Conservation (phyloP, 2,113 vertebrate species). For the Anthoscopus minutus region DNA sequence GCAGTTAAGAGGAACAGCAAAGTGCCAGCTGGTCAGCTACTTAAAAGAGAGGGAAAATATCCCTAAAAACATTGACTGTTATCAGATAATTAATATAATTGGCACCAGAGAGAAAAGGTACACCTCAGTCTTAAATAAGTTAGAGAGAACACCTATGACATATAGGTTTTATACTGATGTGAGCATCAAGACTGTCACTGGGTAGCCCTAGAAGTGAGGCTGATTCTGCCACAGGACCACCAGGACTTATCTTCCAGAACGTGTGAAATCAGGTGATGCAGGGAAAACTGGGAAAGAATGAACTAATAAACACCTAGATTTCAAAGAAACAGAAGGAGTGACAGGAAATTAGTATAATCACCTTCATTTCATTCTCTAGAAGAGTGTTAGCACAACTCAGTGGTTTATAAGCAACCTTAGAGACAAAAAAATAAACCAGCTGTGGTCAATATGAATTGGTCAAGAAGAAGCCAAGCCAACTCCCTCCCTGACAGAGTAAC, state of each 20-base stretch:
- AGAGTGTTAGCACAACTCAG: not conserved
- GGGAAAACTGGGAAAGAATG: not conserved
- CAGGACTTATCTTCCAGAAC: not conserved
- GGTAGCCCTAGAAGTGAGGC: not conserved
- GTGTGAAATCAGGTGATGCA: not conserved
- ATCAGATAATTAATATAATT: not conserved
- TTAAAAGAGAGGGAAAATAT: not conserved
- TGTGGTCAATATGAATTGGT: rapidly evolving
- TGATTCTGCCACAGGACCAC: not conserved
- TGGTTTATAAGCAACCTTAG: not conserved
- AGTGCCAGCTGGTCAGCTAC: not conserved
- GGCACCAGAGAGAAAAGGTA: not conserved
- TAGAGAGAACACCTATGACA: not conserved
- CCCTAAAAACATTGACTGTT: not conserved
- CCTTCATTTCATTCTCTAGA: not conserved
- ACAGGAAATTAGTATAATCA: not conserved
- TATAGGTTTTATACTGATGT: not conserved
- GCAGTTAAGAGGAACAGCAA: not conserved
- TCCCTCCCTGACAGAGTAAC: not conserved
- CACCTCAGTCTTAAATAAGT: not conserved
- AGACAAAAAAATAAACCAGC: not conserved
- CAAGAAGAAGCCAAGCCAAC: not conserved
- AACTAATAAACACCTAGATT: not conserved
- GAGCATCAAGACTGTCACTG: not conserved
- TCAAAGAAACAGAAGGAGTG: not conserved